These are phyloP conservation scores for Siniperca scherzeri DNA, from an alignment of 2,797 vertebrate genomes.

Conservation along the genomic window DNA sequence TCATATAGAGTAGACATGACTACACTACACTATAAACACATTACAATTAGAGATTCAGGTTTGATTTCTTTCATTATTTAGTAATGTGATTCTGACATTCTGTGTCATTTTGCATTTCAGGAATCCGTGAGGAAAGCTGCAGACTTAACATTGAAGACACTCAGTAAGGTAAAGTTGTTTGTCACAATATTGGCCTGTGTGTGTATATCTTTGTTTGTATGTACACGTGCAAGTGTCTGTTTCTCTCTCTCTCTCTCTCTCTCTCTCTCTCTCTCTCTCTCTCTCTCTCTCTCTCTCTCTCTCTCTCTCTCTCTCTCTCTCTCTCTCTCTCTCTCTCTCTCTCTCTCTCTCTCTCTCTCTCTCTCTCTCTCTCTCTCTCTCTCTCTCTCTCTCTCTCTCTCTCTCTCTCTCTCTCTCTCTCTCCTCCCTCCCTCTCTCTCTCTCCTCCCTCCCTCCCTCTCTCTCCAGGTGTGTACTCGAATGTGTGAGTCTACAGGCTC, in stretches of 20 bases:
- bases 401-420: constrained; percentile 25
- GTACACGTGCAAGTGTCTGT: neutral
- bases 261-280: constrained; percentile 19
- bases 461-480: constrained; percentile 92
- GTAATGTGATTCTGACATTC: neutral
- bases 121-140: constrained; percentile 98
- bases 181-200: too few relatives aligned
- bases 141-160: constrained; percentile 95
- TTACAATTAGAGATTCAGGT: neutral
- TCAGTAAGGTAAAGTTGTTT: constrained; percentile 92
- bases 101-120: constrained; percentile 78
- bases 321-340: constrained; percentile 37
- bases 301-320: constrained; percentile 20
- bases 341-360: constrained; percentile 22
- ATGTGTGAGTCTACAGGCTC: constrained; percentile 95
- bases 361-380: constrained; percentile 27
- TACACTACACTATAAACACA: neutral
- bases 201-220: constrained; percentile 1
- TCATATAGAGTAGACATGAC: neutral
- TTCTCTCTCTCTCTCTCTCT: constrained; percentile 25
- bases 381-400: constrained; percentile 23
- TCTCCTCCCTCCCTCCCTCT: constrained; percentile 27
- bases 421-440: constrained; percentile 6
- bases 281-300: constrained; percentile 24
- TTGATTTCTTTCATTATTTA: neutral